Conservation (phyloP, 2,888 invertebrate genomes). For the Agonum fuliginosum region DNA sequence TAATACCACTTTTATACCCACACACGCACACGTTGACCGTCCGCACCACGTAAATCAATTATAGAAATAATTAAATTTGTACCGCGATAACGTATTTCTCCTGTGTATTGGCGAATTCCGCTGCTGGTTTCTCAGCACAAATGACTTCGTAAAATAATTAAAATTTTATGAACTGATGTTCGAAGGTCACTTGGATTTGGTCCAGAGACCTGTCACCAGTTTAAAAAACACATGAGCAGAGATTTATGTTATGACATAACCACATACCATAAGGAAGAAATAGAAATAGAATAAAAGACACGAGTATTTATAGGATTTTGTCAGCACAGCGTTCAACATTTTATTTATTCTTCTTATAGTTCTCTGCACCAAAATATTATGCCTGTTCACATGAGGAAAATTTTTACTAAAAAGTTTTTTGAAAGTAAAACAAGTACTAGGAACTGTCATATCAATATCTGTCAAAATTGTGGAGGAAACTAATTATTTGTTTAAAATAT, state of each 20-base stretch:
- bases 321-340: not conserved
- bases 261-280: not conserved
- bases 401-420: no score
- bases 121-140: not conserved
- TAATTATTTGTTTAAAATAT: no score
- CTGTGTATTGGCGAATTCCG: not conserved
- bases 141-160: constrained; percentile 4
- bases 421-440: no score
- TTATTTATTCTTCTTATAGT: no score
- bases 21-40: no score
- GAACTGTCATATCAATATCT: no score
- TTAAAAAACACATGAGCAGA: not conserved
- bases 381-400: no score
- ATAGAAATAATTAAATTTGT: constrained; percentile 2
- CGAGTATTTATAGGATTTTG: no score
- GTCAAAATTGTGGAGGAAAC: no score
- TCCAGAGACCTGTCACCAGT: not conserved
- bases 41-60: not conserved
- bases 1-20: not conserved
- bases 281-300: no score
- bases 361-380: no score
- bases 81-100: not conserved
- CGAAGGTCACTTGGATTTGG: not conserved
- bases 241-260: constrained; percentile 24
- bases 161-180: constrained; percentile 1